A percentile compares a stretch with the other conserved stretches of the same genome.
Conservation (phyloP, 2,113 vertebrate species). For the Pollimyrus isidori region DNA sequence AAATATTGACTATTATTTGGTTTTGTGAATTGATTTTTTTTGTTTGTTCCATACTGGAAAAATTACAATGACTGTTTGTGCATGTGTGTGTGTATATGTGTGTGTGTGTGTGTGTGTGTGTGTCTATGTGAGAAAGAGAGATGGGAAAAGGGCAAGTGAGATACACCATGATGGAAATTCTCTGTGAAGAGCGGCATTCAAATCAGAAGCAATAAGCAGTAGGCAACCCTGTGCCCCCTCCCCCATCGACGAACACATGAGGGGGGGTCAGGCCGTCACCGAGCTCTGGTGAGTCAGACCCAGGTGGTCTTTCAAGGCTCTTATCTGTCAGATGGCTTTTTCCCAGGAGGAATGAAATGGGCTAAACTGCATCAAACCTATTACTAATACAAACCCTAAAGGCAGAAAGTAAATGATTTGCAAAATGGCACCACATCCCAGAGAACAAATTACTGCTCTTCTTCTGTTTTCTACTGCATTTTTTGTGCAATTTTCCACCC, state of each 20-base stretch:
- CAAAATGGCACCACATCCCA: not conserved
- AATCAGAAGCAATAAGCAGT: not conserved
- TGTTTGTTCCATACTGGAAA: not conserved
- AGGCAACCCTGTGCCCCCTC: not conserved
- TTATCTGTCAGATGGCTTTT: slow-evolving; percentile 1
- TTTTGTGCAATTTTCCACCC: not conserved
- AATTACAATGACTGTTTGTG: not conserved
- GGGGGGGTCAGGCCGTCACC: not conserved
- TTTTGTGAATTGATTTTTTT: not conserved
- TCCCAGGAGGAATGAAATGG: not conserved
- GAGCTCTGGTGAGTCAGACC: not conserved
- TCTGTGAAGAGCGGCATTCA: not conserved
- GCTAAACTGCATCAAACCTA: not conserved
- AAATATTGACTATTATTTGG: not conserved
- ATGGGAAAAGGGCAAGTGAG: not conserved
- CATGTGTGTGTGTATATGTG: not conserved
- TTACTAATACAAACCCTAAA: not conserved
- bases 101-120: not conserved
- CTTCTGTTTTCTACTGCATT: not conserved
- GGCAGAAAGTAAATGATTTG: not conserved
- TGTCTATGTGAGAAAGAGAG: not conserved
- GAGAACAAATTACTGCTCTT: not conserved
- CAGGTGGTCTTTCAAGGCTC: not conserved
- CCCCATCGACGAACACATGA: not conserved
- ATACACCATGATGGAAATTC: not conserved